Evolutionary conservation across 2,797 vertebrate genomes (phyloP), one percentile per base, ranked within the genome.

Genomic region (Argya squamiceps): DNA sequence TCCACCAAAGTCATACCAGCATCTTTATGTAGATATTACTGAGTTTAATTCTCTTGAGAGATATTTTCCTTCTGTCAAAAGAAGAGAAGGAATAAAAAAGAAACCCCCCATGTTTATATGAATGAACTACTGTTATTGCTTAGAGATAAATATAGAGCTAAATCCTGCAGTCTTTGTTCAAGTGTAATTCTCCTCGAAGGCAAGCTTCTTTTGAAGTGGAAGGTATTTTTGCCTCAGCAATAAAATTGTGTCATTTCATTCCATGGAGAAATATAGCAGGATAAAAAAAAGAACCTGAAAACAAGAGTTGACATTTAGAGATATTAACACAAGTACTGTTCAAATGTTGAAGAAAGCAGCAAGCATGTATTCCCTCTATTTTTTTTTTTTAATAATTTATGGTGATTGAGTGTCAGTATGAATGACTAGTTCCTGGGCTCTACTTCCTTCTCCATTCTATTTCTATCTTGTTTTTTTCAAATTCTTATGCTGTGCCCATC

Each of bases 211-310:
- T 95, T 93, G 91, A 97, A 96, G 94, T 94, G 79, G 82, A 93
- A 95, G 82, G 84, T 95, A 93, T 93, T 94, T 96, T 96, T 96
- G 84, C 93, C 89, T 95, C 92, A 96, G 94, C 91, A 96, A 88
- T 89, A 96, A 96, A 88, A 92, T 71, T 52, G 73, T 96, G 92
- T 95, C 76, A 93, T 95, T 96, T 91, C 12, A 78, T 94, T 92
- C 69, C 43, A 17, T 78, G 73, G 89, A 94, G 89, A 89, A 93
- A 94, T 78, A 75, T 11, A 52, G 32, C 47, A 73, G 53, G 58
- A 69, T 84, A 56, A 92, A 93, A 93, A 89, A 93, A 68, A 53
- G 74, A 64, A 74, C 59, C 73, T 92, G 76, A 69, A 93, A 95
- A 92, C 37, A 93, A 70, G 60, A 82, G 39, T n/a, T 91, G 87